Evolutionary conservation across 2,888 invertebrate species (phyloP), one percentile per base, ranked within the genome.

Genomic region (Tupiocoris notatus): DNA sequence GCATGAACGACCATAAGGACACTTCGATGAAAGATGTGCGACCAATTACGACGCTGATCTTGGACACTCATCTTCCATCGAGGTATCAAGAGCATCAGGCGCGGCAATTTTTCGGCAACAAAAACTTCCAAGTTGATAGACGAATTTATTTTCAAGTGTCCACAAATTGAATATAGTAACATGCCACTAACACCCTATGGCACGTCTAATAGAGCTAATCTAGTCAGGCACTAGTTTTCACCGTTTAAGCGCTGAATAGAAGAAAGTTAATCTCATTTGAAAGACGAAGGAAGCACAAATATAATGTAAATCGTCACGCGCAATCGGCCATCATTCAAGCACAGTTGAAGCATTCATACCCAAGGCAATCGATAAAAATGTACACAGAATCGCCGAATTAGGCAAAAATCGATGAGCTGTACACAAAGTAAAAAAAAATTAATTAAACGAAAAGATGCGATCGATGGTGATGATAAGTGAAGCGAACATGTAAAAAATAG

Each of bases 311-410:
- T n/a, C n/a, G n/a, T n/a, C n/a, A n/a, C 12, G 39, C 39, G 39
- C 39, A 39, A 7, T 39, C 39, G 12, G 6, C 3, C 39, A 39
- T 12, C 39, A 39, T 59, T 21, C 63, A 63, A 21, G 12, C 12
- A 63, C 59, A 59, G 59, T 18, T 18, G 63, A 63, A 63, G 63
- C 63, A 21, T 39, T 39, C 39, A 39, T 39, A 39, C 39, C 6
- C 39, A 39, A 39, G 12, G 39, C 39, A n/a, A n/a, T n/a, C 39
- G 12, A 12, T 7, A 39, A 3, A 63, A 17, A 16, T 63, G 17
- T 57, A 58, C 12, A 58, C 39, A 16, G 6, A 57, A 22, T 9
- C 58, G 24, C 22, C n/a, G 6, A 54, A 57, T 23, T 20, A 57
- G 21, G 9, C 16, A 17, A 3, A 62, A 61, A n/a, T n/a, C 54